Evolutionary conservation across 2,797 vertebrate genomes (phyloP), one percentile per base, ranked within the genome.

Genomic region (Catamblyrhynchus diadema): DNA sequence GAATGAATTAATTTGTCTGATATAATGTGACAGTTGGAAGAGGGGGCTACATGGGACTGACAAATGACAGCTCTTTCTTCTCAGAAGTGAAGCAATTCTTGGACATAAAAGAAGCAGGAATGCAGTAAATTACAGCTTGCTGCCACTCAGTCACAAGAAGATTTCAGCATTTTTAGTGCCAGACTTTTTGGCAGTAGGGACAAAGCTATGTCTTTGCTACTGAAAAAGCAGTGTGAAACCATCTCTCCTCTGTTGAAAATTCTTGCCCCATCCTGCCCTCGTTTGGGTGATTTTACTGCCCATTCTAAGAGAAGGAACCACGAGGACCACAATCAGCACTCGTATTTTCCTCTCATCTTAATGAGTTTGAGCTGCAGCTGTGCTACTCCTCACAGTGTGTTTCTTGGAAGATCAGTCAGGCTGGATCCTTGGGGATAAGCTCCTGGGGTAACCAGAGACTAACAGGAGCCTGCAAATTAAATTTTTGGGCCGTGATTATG

Each of bases 101-200:
- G 82, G 79, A 70, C 12, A 32, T 60, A 81, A 81, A 93, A 83
- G 91, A 86, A 93, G 66, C 85, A 90, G 48, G 51, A 89, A 84
- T 61, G 69, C 78, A 84, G 90, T 92, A 92, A 90, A 88, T 96
- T 91, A 95, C 72, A 84, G 82, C 66, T 79, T 90, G 77, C 51
- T 94, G 81, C 48, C 64, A 60, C 75, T 89, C 90, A 72, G 70
- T 57, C n/a, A 73, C 61, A 67, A 42, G 91, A 88, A 91, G 72
- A 94, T 90, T 95, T 94, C 70, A 86, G 66, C 56, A 32, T 86
- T 88, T 94, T 81, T 80, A 84, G 56, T 88, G 64, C 48, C 57
- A 56, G 87, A 42, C 53, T 81, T 93, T 81, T 59, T 83, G 79
- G 64, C 75, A 80, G 48, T 33, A 82, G 83, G 78, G 79, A 91